These are phyloP conservation scores for Pterois miles DNA, from an alignment of 2,797 vertebrate genomes.

Conservation along the genomic window DNA sequence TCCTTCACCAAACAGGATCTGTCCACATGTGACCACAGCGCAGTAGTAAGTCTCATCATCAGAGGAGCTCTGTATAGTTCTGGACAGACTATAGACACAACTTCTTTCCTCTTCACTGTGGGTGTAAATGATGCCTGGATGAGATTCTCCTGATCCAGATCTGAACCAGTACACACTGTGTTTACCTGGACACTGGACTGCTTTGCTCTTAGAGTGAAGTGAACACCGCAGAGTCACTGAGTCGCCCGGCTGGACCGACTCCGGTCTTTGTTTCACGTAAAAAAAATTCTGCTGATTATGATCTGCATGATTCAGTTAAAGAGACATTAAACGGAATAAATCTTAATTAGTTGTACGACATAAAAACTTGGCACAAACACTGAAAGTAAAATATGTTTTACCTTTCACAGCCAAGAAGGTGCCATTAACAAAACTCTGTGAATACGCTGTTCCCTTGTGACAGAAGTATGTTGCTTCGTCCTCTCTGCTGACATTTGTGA, in stretches of 20 bases:
- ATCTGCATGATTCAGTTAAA: neutral
- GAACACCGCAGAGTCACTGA: conserved; percentile 56
- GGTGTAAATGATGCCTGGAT: conserved; percentile 10
- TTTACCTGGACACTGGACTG: conserved; percentile 27
- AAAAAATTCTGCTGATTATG: neutral
- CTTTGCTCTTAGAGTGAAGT: neutral
- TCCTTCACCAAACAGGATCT: conserved; percentile 59
- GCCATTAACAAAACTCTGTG: rapidly evolving
- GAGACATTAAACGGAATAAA: neutral
- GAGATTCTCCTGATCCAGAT: conserved; percentile 24
- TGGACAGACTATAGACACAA: conserved; percentile 44
- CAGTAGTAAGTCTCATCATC: conserved; percentile 66
- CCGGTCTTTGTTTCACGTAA: conserved; percentile 18
- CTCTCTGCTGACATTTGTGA: conserved; percentile 34
- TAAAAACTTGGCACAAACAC: neutral
- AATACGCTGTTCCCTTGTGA: rapidly evolving
- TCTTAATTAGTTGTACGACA: neutral
- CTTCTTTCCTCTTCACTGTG: neutral
- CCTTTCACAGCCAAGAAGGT: conserved; percentile 48
- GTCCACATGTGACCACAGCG: conserved; percentile 47
- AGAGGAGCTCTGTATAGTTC: conserved; percentile 24
- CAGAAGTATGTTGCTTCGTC: conserved; percentile 60
- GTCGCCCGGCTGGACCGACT: neutral
- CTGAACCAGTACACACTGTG: conserved; percentile 56
- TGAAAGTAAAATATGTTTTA: neutral